Evolutionary conservation across 2,888 invertebrate species (phyloP).

Genomic region (Buathra laborator): DNA sequence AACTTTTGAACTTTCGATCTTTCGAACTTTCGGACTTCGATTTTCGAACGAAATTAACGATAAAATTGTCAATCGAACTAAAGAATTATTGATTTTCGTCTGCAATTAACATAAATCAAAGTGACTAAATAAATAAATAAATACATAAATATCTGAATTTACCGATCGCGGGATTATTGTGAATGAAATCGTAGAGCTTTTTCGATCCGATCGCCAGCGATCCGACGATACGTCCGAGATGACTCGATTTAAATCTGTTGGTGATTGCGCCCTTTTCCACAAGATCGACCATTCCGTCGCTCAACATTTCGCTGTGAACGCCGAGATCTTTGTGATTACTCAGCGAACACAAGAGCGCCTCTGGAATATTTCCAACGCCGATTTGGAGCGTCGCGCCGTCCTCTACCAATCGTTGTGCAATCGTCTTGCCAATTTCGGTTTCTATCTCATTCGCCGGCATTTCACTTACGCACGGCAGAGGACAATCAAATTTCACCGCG

Average conservation of each 20-base stretch:
- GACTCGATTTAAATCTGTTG: slow-evolving; percentile 93
- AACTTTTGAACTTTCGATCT: no score
- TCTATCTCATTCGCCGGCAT: slow-evolving; percentile 88
- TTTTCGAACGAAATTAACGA: no score
- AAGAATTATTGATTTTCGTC: no score
- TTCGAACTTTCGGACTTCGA: no score
- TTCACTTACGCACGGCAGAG: slow-evolving; percentile 90
- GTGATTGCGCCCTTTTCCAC: slow-evolving; percentile 95
- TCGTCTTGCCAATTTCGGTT: slow-evolving; percentile 93
- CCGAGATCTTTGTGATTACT: slow-evolving; percentile 96
- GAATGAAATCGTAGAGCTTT: slow-evolving; percentile 95
- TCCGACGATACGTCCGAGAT: slow-evolving; percentile 95
- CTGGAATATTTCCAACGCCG: slow-evolving; percentile 98
- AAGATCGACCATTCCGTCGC: slow-evolving; percentile 96
- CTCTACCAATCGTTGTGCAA: slow-evolving; percentile 95
- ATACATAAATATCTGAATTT: slow-evolving; percentile 62
- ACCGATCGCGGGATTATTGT: slow-evolving; percentile 97
- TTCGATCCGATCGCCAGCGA: slow-evolving; percentile 96
- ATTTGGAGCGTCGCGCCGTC: slow-evolving; percentile 97
- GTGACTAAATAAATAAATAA: not conserved
- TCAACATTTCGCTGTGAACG: slow-evolving; percentile 99
- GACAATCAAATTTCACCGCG: slow-evolving; percentile 90
- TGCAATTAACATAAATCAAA: not conserved
- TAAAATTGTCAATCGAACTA: no score
- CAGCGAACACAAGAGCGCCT: slow-evolving; percentile 93